Evolutionary conservation across 2,888 invertebrate genomes (phyloP).

Genomic region (Drosophila suboccidentalis): DNA sequence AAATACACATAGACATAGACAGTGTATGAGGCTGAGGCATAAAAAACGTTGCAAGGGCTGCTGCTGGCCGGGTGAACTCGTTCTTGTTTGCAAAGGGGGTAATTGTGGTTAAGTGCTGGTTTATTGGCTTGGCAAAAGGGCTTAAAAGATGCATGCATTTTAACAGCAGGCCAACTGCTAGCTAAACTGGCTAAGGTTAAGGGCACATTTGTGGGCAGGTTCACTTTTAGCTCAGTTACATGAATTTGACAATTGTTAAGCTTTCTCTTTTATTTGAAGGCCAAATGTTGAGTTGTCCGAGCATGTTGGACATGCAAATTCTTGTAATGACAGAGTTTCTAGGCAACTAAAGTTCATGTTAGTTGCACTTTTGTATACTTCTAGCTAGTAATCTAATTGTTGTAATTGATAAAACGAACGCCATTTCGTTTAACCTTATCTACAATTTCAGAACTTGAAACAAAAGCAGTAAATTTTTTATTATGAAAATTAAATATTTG

Average conservation of each 20-base stretch:
- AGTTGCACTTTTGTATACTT: not conserved
- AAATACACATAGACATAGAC: conserved; percentile 12
- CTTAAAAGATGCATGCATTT: conserved; percentile 74
- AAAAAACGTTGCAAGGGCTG: conserved; percentile 65
- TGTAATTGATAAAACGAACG: not conserved
- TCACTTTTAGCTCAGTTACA: conserved; percentile 11
- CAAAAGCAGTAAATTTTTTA: no score
- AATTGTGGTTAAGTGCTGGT: conserved; percentile 83
- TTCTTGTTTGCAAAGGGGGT: conserved; percentile 75
- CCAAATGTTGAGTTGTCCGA: conserved; percentile 18
- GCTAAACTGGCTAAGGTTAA: conserved; percentile 60
- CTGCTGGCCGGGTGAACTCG: conserved; percentile 47
- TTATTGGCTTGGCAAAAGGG: conserved; percentile 80
- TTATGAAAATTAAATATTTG: not conserved
- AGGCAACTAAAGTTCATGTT: conserved; percentile 19
- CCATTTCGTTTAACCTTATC: not conserved
- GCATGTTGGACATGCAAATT: conserved; percentile 58
- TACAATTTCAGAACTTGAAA: not conserved
- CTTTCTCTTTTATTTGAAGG: conserved; percentile 12
- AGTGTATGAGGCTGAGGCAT: conserved; percentile 36
- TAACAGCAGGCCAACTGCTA: conserved; percentile 45
- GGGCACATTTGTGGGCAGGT: conserved; percentile 45
- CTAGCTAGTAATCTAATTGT: conserved; percentile 17
- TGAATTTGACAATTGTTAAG: conserved; percentile 52
- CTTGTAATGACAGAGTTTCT: conserved; percentile 52